Evolutionary conservation across 2,797 vertebrate species (phyloP), one percentile per base, ranked within the genome.

Genomic region (Helarctos malayanus): DNA sequence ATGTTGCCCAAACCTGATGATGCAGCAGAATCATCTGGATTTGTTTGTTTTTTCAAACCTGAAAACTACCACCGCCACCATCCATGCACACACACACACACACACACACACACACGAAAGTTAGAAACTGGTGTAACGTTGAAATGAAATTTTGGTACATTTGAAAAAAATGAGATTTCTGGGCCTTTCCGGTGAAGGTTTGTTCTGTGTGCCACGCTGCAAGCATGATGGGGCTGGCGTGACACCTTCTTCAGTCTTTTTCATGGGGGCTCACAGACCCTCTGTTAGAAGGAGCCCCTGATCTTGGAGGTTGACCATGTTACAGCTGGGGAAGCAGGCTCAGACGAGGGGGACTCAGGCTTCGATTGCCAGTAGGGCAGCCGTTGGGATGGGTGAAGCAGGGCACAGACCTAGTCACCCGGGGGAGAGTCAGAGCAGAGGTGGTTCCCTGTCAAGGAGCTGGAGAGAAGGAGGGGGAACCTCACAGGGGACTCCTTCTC

Each of bases 61-160:
- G 23, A 45, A 94, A 91, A 71, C 27, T 9, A 57, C 25, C 52
- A 45, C 38, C 19, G 57, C n/a, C 25, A 5, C 35, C 47, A 29
- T 35, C 18, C n/a, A 7, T 32, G 41, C 4, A 3, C 0, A 1
- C 11, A 3, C 8, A 0, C 0, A 0, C 27, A 11, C 11, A 13
- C n/a, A 25, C 14, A 49, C 45, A 61, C 9, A 25, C 18, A 13
- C 12, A 18, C 23, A 47, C 18, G 19, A 32, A 97, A 47, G 45
- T 75, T 76, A 73, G 76, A 94, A 96, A 80, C 73, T 32, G 59
- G 16, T 9, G 12, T 29, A 78, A 91, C 16, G 3, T 14, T n/a
- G 23, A 94, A 68, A 27, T 47, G 79, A 92, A 81, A 57, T 52
- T 88, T 29, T 78, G 49, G 56, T 49, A 76, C 27, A 7, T 80